Evolutionary conservation across 2,113 vertebrate genomes (phyloP).

Genomic region (Chloebia gouldiae): DNA sequence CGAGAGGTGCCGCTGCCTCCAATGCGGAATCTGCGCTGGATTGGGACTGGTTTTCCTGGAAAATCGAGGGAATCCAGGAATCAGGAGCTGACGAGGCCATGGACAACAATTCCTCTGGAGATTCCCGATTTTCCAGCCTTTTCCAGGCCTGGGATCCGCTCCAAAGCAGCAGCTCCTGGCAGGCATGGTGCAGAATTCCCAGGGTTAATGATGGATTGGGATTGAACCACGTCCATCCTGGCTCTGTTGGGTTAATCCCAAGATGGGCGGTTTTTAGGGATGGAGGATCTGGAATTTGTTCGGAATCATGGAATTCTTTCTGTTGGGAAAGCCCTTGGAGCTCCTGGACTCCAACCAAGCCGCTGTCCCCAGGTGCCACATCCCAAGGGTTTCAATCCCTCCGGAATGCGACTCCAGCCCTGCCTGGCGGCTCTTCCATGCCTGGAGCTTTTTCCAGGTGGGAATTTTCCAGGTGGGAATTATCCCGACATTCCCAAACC

Average conservation of each 20-base stretch:
- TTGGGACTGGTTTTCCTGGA: neutral
- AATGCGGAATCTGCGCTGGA: fast-evolving
- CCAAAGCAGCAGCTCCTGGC: slow-evolving; percentile 67
- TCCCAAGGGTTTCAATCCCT: neutral
- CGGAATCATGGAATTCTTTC: neutral
- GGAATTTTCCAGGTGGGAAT: neutral
- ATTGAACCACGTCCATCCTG: neutral
- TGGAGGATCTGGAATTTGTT: neutral
- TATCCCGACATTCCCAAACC: neutral
- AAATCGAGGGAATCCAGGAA: neutral
- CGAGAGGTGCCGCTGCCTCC: neutral
- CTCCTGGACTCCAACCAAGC: fast-evolving
- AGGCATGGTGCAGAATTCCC: slow-evolving; percentile 57
- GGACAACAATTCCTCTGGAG: neutral
- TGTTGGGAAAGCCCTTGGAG: neutral
- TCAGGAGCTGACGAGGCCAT: neutral
- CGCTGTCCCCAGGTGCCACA: neutral
- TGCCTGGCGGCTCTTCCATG: neutral
- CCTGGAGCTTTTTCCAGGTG: neutral
- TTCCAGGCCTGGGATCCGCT: slow-evolving; percentile 47
- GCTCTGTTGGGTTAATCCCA: neutral
- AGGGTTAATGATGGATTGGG: slow-evolving; percentile 58
- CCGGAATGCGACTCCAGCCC: neutral
- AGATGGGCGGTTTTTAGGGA: neutral
- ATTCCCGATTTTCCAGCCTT: slow-evolving; percentile 61